Evolutionary conservation across 2,797 vertebrate genomes (phyloP).

Genomic region (Falco berigora): DNA sequence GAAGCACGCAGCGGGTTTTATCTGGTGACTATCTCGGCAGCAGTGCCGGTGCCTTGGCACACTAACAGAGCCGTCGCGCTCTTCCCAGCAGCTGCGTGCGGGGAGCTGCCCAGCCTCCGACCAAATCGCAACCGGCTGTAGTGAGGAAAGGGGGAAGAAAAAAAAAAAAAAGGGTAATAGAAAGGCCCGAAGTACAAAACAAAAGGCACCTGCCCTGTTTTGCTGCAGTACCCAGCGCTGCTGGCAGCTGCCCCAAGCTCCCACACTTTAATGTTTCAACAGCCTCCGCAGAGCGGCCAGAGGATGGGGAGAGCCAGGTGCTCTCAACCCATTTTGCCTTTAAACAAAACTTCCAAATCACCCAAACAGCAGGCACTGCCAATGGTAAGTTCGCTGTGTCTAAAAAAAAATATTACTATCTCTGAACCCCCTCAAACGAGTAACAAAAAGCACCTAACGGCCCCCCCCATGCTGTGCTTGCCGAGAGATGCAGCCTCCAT

Average conservation of each 20-base stretch:
- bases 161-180: not conserved
- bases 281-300: not conserved
- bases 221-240: not conserved
- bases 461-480: not conserved
- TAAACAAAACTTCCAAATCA: not conserved
- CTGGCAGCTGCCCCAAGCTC: not conserved
- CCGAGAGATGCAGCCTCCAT: not conserved
- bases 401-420: not conserved
- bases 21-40: not conserved
- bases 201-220: not conserved
- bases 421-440: accelerated
- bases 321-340: not conserved
- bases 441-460: not conserved
- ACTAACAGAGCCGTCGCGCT: not conserved
- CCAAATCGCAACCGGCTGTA: not conserved
- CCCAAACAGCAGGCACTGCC: not conserved
- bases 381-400: not conserved
- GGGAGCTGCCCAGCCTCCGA: not conserved
- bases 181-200: not conserved
- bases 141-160: accelerated
- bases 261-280: not conserved
- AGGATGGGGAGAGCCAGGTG: not conserved
- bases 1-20: not conserved
- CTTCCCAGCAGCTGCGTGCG: not conserved
- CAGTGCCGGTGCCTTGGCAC: not conserved